Evolutionary conservation across 2,797 vertebrate genomes (phyloP).

Genomic region (Melanotaenia nigrans): DNA sequence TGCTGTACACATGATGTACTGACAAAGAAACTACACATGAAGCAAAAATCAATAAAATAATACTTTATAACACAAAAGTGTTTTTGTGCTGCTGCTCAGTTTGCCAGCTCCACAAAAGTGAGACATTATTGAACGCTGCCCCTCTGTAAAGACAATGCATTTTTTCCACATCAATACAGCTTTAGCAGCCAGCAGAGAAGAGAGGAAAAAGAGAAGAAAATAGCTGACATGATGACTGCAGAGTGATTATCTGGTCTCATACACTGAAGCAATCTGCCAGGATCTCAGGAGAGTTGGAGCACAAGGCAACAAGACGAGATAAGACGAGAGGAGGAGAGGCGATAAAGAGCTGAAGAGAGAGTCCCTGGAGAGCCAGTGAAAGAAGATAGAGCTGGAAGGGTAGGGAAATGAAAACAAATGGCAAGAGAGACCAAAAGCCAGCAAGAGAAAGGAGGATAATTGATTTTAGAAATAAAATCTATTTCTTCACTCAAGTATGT

Average conservation of each 20-base stretch:
- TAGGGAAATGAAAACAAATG: conserved; percentile 57
- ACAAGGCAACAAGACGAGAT: conserved; percentile 69
- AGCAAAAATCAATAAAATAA: conserved; percentile 45
- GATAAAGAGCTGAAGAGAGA: conserved; percentile 70
- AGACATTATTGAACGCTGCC: conserved; percentile 39
- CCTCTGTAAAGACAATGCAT: conserved; percentile 28
- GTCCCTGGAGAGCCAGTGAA: conserved; percentile 67
- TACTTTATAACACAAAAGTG: conserved; percentile 15
- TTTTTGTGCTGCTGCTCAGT: conserved; percentile 29
- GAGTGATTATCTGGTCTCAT: conserved; percentile 76
- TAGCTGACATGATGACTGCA: conserved; percentile 69
- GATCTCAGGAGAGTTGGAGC: conserved; percentile 68
- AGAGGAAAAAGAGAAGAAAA: conserved; percentile 15
- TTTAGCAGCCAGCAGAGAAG: conserved; percentile 42
- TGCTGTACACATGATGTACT: conserved; percentile 5
- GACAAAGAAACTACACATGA: conserved; percentile 12
- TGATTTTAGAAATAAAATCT: conserved; percentile 66
- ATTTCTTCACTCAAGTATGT: conserved; percentile 59
- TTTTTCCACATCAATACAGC: conserved; percentile 63
- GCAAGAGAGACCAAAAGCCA: conserved; percentile 41
- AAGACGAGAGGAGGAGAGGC: conserved; percentile 60
- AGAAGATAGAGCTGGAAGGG: conserved; percentile 39
- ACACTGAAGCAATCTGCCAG: conserved; percentile 71
- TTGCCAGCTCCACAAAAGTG: conserved; percentile 21
- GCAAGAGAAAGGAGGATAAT: conserved; percentile 51